These are phyloP conservation scores for Camponotus floridanus DNA, from an alignment of 1,140 invertebrate genomes.

Conservation along the genomic window DNA sequence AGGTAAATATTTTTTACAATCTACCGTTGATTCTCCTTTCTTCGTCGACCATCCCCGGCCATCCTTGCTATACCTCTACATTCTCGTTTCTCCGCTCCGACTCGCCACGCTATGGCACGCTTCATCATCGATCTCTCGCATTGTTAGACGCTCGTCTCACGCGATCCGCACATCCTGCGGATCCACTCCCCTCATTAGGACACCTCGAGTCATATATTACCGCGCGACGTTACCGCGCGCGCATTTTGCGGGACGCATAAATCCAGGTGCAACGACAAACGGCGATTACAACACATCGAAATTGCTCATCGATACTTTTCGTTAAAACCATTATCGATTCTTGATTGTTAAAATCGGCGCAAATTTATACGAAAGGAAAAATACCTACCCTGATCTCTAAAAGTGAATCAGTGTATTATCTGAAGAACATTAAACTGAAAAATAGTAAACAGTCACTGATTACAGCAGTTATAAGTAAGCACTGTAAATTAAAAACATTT, in stretches of 20 bases:
- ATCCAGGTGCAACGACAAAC: slow-evolving; percentile 67
- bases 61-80: slow-evolving; percentile 35
- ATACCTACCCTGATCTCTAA: no score
- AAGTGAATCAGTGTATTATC: no score
- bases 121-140: slow-evolving; percentile 80
- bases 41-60: slow-evolving; percentile 68
- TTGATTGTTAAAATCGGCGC: slow-evolving; percentile 30
- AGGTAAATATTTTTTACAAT: slow-evolving; percentile 4
- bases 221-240: slow-evolving; percentile 17
- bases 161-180: slow-evolving; percentile 71
- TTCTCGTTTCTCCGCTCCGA: slow-evolving; percentile 42
- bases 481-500: no score
- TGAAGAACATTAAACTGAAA: no score
- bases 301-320: not conserved
- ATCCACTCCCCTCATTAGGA: slow-evolving; percentile 75
- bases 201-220: slow-evolving; percentile 68
- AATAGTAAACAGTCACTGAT: no score
- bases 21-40: slow-evolving; percentile 12
- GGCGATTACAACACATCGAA: slow-evolving; percentile 54
- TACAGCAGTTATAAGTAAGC: no score
- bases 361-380: not conserved
- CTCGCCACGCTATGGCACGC: slow-evolving; percentile 55
- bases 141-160: slow-evolving; percentile 74
- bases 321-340: not conserved
- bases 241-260: slow-evolving; percentile 62